phyloP scores from a whole-genome alignment of 2,888 invertebrate genomes.

The Sympetrum striolatum region DNA sequence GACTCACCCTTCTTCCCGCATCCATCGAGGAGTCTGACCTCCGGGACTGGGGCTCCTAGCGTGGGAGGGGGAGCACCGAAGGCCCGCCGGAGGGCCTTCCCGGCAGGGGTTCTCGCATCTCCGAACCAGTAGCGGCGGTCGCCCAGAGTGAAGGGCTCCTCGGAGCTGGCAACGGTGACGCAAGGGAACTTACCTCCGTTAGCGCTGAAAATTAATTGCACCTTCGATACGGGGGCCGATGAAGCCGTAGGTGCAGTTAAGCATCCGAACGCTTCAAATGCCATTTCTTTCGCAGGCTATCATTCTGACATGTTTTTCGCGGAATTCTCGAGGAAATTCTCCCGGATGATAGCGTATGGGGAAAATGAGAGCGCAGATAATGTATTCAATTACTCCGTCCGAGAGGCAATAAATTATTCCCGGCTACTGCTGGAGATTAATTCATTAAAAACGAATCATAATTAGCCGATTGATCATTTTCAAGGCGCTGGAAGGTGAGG shows the following conservation, averaged over 20 bases:
- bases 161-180: constrained; percentile 12
- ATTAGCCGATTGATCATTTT: too few relatives aligned
- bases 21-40: background rate
- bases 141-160: background rate
- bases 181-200: background rate
- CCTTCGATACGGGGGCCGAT: background rate
- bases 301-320: background rate
- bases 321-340: background rate
- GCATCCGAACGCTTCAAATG: background rate
- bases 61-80: background rate
- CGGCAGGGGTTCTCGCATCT: background rate
- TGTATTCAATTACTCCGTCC: too few relatives aligned
- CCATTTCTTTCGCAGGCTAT: background rate
- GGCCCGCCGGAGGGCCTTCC: background rate
- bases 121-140: constrained; percentile 35
- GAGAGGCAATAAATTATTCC: too few relatives aligned
- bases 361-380: too few relatives aligned
- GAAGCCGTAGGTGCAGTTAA: background rate
- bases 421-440: too few relatives aligned
- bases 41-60: background rate
- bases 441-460: too few relatives aligned
- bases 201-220: constrained; percentile 34
- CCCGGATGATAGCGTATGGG: too few relatives aligned
- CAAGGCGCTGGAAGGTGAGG: too few relatives aligned
- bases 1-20: constrained; percentile 26